phyloP scores from a whole-genome alignment of 2,113 vertebrate genomes.

The Paracanthobrama guichenoti region DNA sequence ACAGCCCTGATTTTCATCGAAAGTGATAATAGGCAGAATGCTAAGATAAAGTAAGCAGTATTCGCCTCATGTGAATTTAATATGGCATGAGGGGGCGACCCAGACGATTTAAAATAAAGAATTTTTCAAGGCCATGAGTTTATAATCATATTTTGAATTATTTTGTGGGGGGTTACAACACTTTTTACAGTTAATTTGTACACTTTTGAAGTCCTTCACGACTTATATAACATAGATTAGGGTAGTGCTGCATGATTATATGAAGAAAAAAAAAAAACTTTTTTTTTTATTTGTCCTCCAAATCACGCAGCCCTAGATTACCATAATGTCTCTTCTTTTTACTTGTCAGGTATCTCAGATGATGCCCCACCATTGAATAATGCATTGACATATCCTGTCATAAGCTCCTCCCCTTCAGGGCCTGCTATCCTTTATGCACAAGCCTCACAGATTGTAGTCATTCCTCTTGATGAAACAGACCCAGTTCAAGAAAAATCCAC shows the following conservation, averaged over 20 bases:
- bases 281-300: background rate
- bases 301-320: background rate
- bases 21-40: background rate
- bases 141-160: no score
- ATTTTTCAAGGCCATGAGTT: background rate
- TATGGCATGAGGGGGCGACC: background rate
- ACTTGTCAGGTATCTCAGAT: conserved; percentile 18
- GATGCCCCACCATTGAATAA: background rate
- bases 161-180: no score
- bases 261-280: no score
- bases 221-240: no score
- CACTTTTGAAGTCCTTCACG: no score
- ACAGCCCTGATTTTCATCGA: background rate
- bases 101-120: background rate
- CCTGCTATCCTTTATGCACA: conserved; percentile 89
- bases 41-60: background rate
- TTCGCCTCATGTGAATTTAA: background rate
- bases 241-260: no score
- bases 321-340: background rate
- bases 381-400: background rate
- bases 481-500: conserved; percentile 79
- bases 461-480: conserved; percentile 86
- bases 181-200: no score
- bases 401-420: conserved; percentile 68
- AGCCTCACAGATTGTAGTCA: conserved; percentile 88